These are phyloP conservation scores for Lagopus leucura DNA, from an alignment of 2,113 vertebrate species.

Conservation along the genomic window DNA sequence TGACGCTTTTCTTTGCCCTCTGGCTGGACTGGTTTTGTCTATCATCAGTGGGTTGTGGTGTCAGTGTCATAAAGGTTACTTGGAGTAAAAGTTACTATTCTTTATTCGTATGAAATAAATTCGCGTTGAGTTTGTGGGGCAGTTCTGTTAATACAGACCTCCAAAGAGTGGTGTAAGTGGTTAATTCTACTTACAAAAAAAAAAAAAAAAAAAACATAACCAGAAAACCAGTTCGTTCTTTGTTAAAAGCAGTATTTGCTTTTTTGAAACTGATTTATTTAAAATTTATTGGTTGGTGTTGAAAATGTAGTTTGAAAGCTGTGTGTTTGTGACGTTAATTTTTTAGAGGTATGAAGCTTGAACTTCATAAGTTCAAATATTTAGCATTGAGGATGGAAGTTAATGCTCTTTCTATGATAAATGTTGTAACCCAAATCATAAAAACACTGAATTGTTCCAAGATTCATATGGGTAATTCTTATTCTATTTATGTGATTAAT, in stretches of 20 bases:
- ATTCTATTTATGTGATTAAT: constrained; percentile 10
- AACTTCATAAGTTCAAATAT: constrained; percentile 27
- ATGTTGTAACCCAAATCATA: background rate
- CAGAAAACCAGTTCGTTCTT: background rate
- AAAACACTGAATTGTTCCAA: background rate
- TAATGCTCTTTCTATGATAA: background rate
- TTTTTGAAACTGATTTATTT: constrained; percentile 2
- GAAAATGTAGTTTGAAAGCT: background rate
- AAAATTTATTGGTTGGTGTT: constrained; percentile 1
- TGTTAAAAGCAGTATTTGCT: background rate
- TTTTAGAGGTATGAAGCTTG: constrained; percentile 3
- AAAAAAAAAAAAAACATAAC: background rate
- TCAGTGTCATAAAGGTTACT: background rate
- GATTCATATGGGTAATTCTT: background rate
- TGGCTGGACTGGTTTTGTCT: background rate
- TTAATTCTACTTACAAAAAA: background rate
- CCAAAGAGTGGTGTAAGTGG: background rate
- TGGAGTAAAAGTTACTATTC: background rate
- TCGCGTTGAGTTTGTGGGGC: background rate
- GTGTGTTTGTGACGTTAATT: constrained; percentile 8
- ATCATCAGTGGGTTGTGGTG: background rate
- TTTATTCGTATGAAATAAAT: background rate
- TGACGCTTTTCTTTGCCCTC: background rate
- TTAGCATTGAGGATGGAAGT: background rate
- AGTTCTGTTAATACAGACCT: background rate